Conservation (phyloP, 2,113 vertebrate genomes). For the Corapipo altera region DNA sequence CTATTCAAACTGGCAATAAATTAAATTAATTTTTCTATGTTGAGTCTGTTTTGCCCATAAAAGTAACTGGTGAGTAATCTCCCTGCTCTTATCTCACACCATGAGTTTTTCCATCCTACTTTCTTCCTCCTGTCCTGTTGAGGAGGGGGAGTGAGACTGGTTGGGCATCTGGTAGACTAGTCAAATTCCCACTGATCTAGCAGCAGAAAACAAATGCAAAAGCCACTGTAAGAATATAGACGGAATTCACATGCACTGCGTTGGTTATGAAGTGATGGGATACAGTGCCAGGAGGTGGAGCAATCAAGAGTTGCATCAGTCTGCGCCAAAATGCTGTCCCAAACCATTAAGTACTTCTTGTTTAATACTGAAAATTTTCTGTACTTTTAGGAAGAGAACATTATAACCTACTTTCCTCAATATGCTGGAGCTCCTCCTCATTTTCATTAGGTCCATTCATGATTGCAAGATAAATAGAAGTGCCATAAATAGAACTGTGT, state of each 20-base stretch:
- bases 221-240: neutral
- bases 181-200: neutral
- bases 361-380: neutral
- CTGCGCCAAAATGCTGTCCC: neutral
- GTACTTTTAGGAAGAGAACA: conserved; percentile 19
- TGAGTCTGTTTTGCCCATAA: neutral
- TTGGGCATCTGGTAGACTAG: neutral
- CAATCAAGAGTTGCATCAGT: neutral
- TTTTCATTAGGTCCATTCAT: conserved; percentile 29
- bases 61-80: neutral
- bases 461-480: neutral
- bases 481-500: conserved; percentile 27
- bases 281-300: neutral
- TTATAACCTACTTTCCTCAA: conserved; percentile 28
- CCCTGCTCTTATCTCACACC: neutral
- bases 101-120: neutral
- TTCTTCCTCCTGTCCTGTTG: neutral
- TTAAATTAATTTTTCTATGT: neutral
- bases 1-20: neutral
- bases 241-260: rapidly evolving
- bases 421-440: neutral
- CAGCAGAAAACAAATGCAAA: neutral
- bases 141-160: neutral
- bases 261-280: neutral
- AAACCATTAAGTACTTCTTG: neutral